Conservation (phyloP, 2,113 vertebrate genomes). For the Prunella himalayana region DNA sequence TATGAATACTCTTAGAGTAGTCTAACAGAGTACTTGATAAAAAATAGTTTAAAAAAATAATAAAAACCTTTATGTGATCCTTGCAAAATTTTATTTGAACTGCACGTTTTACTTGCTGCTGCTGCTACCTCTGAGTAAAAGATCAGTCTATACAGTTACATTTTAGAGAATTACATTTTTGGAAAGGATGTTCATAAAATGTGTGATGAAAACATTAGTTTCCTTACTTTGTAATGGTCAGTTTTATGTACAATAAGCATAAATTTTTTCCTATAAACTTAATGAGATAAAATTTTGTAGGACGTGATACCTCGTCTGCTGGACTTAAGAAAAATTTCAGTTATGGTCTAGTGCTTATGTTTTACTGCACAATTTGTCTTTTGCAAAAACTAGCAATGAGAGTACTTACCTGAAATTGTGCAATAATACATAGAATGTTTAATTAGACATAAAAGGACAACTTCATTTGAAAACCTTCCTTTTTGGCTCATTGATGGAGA, state of each 20-base stretch:
- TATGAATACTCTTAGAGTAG: background rate
- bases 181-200: background rate
- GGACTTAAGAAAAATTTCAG: background rate
- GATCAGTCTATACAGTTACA: background rate
- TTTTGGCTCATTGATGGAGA: background rate
- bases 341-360: background rate
- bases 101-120: background rate
- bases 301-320: background rate
- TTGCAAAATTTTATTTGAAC: background rate
- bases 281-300: background rate
- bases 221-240: background rate
- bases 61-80: background rate
- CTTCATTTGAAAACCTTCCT: background rate
- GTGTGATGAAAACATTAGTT: background rate
- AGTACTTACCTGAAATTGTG: background rate
- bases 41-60: background rate
- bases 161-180: background rate
- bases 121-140: background rate
- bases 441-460: background rate
- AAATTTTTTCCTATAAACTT: background rate
- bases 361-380: background rate
- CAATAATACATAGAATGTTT: background rate
- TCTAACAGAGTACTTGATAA: background rate
- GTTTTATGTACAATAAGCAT: background rate
- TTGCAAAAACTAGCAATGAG: background rate